Conservation (phyloP, 2,797 vertebrate species). For the Chaenodraco wilsoni region DNA sequence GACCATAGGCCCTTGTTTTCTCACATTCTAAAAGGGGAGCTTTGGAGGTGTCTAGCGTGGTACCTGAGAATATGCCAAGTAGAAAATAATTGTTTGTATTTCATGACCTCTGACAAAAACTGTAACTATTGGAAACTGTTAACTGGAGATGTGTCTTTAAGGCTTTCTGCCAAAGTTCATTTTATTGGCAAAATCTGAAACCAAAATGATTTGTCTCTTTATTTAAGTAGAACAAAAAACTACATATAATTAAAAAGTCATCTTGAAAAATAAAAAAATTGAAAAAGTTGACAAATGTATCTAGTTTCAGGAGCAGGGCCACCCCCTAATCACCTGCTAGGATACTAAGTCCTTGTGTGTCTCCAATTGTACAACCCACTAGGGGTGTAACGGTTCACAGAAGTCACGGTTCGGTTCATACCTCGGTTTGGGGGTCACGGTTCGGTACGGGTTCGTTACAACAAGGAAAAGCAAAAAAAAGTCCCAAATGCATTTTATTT, state of each 20-base stretch:
- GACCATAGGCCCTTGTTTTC: conserved; percentile 37
- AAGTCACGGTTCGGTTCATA: too few relatives aligned
- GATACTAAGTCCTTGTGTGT: too few relatives aligned
- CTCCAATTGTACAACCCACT: too few relatives aligned
- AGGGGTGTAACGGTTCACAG: too few relatives aligned
- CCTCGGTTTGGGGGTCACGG: too few relatives aligned
- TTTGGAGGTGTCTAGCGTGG: conserved; percentile 25
- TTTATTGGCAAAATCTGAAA: neutral
- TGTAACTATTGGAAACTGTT: neutral
- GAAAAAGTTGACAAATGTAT: too few relatives aligned
- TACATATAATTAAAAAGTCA: neutral
- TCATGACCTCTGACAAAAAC: neutral
- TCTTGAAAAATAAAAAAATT: neutral
- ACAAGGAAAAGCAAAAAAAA: too few relatives aligned
- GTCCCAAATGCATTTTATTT: too few relatives aligned
- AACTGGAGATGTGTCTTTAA: neutral
- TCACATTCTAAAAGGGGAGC: conserved; percentile 5
- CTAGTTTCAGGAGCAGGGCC: too few relatives aligned
- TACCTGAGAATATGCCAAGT: conserved; percentile 2
- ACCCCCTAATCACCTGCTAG: too few relatives aligned
- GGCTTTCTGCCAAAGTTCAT: neutral
- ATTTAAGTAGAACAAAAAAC: neutral
- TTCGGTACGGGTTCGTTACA: too few relatives aligned
- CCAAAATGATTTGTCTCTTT: neutral
- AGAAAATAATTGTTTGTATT: neutral